Conservation (phyloP, 1,140 invertebrate genomes). For the Dufourea novaeangliae region DNA sequence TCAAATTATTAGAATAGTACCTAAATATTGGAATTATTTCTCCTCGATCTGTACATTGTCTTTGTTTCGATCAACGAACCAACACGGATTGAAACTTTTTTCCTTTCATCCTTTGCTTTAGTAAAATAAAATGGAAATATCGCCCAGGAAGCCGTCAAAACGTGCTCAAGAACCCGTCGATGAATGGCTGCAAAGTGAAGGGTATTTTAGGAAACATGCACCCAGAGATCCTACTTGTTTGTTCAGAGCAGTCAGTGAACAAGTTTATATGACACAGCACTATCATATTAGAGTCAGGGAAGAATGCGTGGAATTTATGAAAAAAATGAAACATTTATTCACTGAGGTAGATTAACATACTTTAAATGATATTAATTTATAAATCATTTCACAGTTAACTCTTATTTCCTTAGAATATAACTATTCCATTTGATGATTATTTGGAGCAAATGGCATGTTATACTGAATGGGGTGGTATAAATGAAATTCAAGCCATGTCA, state of each 20-base stretch:
- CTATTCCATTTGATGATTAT: constrained; percentile 85
- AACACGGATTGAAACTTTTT: not conserved
- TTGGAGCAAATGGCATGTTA: constrained; percentile 86
- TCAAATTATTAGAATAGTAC: too few relatives aligned
- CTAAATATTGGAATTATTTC: too few relatives aligned
- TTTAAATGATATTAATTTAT: not conserved
- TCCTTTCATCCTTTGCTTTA: not conserved
- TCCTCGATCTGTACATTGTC: not conserved
- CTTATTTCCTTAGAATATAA: constrained; percentile 81
- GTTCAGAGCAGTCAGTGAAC: constrained; percentile 92
- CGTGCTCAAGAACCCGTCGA: constrained; percentile 84
- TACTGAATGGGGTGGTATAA: constrained; percentile 85
- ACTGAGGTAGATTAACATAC: constrained; percentile 71
- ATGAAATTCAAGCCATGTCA: constrained; percentile 88
- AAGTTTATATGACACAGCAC: constrained; percentile 90
- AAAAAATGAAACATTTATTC: constrained; percentile 82
- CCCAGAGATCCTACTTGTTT: constrained; percentile 92
- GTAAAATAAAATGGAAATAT: constrained; percentile 56
- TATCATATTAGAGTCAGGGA: constrained; percentile 88
- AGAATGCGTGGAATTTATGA: constrained; percentile 88
- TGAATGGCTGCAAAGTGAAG: constrained; percentile 88
- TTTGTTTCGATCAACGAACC: not conserved
- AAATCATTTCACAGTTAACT: not conserved
- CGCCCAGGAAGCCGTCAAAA: constrained; percentile 70
- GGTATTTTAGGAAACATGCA: constrained; percentile 91